These are phyloP conservation scores for Laupala kohalensis DNA, from an alignment of 1,140 invertebrate species.

Conservation along the genomic window DNA sequence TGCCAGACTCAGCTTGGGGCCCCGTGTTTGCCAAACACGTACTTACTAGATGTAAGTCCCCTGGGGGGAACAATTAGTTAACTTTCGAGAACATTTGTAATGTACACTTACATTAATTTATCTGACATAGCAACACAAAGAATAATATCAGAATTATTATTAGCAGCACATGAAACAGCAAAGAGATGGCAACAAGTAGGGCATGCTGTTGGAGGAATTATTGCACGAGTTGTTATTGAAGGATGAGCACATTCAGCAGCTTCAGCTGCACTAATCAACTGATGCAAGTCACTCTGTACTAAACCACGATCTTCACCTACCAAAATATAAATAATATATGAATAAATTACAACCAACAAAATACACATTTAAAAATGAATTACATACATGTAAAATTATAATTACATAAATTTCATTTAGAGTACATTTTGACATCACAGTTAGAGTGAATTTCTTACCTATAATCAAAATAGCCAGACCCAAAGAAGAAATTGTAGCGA, in stretches of 20 bases:
- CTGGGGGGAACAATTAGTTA: no score
- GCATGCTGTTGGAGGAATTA: conserved; percentile 26
- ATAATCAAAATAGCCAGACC: conserved; percentile 51
- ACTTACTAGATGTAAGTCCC: no score
- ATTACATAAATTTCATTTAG: neutral
- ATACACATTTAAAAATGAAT: no score
- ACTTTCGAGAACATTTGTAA: neutral
- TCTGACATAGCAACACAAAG: conserved; percentile 52
- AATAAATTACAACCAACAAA: no score
- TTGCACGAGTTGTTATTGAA: conserved; percentile 39
- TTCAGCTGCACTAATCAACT: conserved; percentile 43
- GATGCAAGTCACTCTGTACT: conserved; percentile 45
- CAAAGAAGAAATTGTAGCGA: conserved; percentile 40
- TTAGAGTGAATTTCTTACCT: conserved; percentile 21
- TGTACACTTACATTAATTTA: conserved; percentile 41
- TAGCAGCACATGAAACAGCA: conserved; percentile 28
- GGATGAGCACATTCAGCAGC: conserved; percentile 44
- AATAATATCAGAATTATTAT: conserved; percentile 20
- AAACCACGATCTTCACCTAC: conserved; percentile 45
- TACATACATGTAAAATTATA: no score
- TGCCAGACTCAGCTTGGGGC: no score
- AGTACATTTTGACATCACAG: conserved; percentile 1
- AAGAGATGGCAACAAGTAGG: conserved; percentile 46
- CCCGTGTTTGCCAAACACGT: no score
- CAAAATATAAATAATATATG: conserved; percentile 14